phyloP scores from a whole-genome alignment of 2,113 vertebrate genomes.

The Charina bottae region DNA sequence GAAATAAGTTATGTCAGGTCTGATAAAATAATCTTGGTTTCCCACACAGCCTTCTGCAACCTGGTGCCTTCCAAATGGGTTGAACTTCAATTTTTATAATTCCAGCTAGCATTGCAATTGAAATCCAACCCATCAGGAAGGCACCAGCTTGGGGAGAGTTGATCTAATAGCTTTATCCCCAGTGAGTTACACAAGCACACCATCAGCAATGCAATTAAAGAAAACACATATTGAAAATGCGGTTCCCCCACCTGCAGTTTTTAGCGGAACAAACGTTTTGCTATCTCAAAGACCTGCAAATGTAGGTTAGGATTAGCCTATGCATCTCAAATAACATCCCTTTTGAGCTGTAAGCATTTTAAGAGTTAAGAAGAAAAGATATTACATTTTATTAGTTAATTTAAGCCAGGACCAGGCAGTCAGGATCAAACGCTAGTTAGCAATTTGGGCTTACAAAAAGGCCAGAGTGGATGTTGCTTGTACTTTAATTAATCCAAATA shows the following conservation, averaged over 20 bases:
- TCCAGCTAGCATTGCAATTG: not conserved
- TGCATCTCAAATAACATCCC: not conserved
- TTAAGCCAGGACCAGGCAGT: constrained; percentile 1
- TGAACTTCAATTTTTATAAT: not conserved
- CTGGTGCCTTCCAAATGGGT: not conserved
- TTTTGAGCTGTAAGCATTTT: not conserved
- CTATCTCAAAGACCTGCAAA: not conserved
- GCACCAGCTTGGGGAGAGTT: not conserved
- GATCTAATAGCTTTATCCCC: not conserved
- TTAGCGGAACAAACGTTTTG: not conserved
- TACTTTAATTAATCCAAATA: constrained; percentile 40
- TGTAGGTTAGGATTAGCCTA: not conserved
- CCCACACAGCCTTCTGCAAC: not conserved
- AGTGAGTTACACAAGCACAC: not conserved
- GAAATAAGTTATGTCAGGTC: not conserved
- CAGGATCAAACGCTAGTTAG: constrained; percentile 28
- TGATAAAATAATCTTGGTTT: not conserved
- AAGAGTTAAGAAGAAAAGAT: constrained; percentile 24
- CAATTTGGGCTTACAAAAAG: constrained; percentile 22
- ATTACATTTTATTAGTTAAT: constrained; percentile 26
- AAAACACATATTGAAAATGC: not conserved
- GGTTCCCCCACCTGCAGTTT: not conserved
- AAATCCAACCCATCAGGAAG: not conserved
- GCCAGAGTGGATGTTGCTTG: constrained; percentile 23
- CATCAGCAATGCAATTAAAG: not conserved